phyloP scores from a whole-genome alignment of 2,888 invertebrate species.

The Acanthosoma haemorrhoidale region DNA sequence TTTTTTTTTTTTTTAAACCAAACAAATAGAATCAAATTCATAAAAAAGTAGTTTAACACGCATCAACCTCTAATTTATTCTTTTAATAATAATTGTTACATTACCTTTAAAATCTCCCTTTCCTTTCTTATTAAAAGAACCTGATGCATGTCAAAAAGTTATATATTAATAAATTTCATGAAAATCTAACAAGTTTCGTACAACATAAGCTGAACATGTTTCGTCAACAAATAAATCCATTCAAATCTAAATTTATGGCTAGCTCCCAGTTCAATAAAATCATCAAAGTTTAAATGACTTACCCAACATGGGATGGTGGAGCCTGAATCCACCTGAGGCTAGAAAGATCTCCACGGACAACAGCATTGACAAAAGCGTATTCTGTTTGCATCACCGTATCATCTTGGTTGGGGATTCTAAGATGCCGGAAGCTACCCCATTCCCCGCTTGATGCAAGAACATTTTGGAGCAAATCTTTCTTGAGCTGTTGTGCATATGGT shows the following conservation, averaged over 20 bases:
- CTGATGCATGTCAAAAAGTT: too few species aligned
- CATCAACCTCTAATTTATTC: too few species aligned
- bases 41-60: too few species aligned
- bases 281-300: neutral
- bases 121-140: too few species aligned
- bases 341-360: constrained; percentile 87
- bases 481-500: constrained; percentile 50
- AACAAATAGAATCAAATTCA: too few species aligned
- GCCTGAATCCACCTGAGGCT: constrained; percentile 92
- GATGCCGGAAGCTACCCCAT: constrained; percentile 85
- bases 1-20: too few species aligned
- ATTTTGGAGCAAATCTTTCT: constrained; percentile 77
- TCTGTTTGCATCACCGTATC: constrained; percentile 56
- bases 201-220: too few species aligned
- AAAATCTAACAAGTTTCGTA: neutral
- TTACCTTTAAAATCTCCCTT: too few species aligned
- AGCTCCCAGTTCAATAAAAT: neutral
- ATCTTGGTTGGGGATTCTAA: constrained; percentile 52
- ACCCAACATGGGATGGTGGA: constrained; percentile 55
- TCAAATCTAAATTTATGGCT: neutral
- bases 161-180: too few species aligned
- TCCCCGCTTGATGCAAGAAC: constrained; percentile 62
- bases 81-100: too few species aligned
- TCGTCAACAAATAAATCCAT: too few species aligned
- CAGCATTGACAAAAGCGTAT: constrained; percentile 91